These are phyloP conservation scores for Acronicta leporina DNA, from an alignment of 2,888 invertebrate genomes.

Conservation along the genomic window DNA sequence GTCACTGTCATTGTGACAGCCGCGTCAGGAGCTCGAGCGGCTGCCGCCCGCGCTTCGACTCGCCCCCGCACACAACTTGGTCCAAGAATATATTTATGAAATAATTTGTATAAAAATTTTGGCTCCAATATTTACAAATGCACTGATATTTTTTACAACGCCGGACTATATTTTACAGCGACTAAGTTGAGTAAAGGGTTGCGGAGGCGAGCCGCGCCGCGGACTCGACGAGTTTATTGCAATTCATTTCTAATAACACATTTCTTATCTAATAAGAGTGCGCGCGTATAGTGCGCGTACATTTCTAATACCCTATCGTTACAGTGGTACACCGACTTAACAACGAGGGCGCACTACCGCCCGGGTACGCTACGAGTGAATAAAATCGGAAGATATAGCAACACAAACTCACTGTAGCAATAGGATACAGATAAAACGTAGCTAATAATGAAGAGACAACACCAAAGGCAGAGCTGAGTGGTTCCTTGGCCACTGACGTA, in stretches of 20 bases:
- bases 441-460: conserved; percentile 83
- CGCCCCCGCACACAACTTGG: conserved; percentile 72
- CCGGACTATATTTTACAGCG: conserved; percentile 85
- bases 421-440: conserved; percentile 80
- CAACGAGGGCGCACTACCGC: conserved; percentile 35
- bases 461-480: conserved; percentile 84
- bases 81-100: conserved; percentile 84
- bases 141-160: conserved; percentile 83
- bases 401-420: conserved; percentile 84
- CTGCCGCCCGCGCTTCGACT: conserved; percentile 57
- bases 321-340: conserved; percentile 74
- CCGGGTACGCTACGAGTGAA: conserved; percentile 60
- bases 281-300: conserved; percentile 79
- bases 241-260: conserved; percentile 86
- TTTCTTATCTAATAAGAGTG: conserved; percentile 84
- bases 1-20: conserved; percentile 20
- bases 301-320: conserved; percentile 80
- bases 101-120: conserved; percentile 88
- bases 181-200: conserved; percentile 74
- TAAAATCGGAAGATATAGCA: conserved; percentile 78
- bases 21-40: conserved; percentile 42
- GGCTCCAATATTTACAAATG: conserved; percentile 86
- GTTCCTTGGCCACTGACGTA: conserved; percentile 69
- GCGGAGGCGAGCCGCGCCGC: conserved; percentile 63
- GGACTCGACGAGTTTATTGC: conserved; percentile 68